These are phyloP conservation scores for Hypomecis atomaria DNA, from an alignment of 2,888 invertebrate genomes.

Conservation along the genomic window DNA sequence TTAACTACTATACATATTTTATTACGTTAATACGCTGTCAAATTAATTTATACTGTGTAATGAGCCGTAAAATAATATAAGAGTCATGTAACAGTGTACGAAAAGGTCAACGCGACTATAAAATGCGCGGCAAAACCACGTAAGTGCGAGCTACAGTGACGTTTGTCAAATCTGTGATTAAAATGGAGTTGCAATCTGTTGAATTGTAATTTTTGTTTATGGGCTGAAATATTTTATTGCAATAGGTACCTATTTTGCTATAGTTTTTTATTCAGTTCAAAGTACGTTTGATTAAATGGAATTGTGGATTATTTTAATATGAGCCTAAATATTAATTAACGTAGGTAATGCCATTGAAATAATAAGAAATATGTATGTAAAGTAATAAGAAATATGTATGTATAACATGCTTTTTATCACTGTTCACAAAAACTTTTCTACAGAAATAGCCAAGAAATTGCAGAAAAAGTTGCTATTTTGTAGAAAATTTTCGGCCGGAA, in stretches of 20 bases:
- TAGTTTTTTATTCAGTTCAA: not conserved
- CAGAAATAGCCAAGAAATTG: too few species aligned
- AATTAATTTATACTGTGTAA: conserved; percentile 13
- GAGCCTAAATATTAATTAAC: too few species aligned
- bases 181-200: conserved; percentile 11
- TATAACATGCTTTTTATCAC: too few species aligned
- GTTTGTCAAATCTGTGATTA: conserved; percentile 33
- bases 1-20: conserved; percentile 18
- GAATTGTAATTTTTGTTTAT: conserved; percentile 4
- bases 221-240: not conserved
- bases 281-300: too few species aligned
- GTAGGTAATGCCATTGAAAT: too few species aligned
- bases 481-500: too few species aligned
- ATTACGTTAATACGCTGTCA: conserved; percentile 6
- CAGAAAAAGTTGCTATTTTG: too few species aligned
- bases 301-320: too few species aligned
- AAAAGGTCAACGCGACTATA: conserved; percentile 37
- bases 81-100: conserved; percentile 26
- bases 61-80: conserved; percentile 20
- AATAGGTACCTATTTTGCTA: not conserved
- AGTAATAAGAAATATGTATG: too few species aligned
- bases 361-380: too few species aligned
- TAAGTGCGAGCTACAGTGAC: conserved; percentile 38
- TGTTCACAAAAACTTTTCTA: too few species aligned
- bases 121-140: conserved; percentile 41